Conservation (phyloP, 2,888 invertebrate species). For the Stratiomys singularior region DNA sequence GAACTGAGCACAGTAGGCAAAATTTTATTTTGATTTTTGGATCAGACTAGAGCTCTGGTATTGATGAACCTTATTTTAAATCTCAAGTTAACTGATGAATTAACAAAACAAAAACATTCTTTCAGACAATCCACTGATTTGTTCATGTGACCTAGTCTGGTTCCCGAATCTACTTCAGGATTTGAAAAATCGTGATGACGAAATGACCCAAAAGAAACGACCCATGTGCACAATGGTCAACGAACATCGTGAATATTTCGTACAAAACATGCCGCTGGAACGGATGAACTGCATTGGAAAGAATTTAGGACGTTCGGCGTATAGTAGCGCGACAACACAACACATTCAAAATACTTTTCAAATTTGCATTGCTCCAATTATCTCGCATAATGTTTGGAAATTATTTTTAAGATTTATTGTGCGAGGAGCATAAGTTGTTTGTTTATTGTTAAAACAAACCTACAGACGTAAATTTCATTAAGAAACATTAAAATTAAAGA, state of each 20-base stretch:
- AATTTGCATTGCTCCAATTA: slow-evolving; percentile 37
- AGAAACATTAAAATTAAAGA: neutral
- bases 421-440: slow-evolving; percentile 10
- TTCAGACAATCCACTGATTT: slow-evolving; percentile 91
- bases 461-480: neutral
- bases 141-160: slow-evolving; percentile 90
- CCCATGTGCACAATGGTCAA: slow-evolving; percentile 83
- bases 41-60: too few relatives aligned
- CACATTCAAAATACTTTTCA: slow-evolving; percentile 7
- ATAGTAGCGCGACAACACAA: slow-evolving; percentile 53
- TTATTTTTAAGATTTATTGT: slow-evolving; percentile 5
- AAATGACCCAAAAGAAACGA: slow-evolving; percentile 88
- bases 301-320: slow-evolving; percentile 56
- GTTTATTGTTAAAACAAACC: slow-evolving; percentile 26
- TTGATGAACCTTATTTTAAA: too few relatives aligned
- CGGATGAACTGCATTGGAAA: slow-evolving; percentile 86
- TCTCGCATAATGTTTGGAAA: slow-evolving; percentile 26
- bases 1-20: too few relatives aligned
- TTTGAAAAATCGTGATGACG: slow-evolving; percentile 83
- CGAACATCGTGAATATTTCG: slow-evolving; percentile 84
- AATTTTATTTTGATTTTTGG: too few relatives aligned
- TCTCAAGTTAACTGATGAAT: too few relatives aligned
- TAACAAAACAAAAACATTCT: too few relatives aligned
- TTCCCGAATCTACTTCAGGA: slow-evolving; percentile 84
- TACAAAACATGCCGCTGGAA: slow-evolving; percentile 83